Evolutionary conservation across 2,797 vertebrate genomes (phyloP).

Genomic region (Emys orbicularis): DNA sequence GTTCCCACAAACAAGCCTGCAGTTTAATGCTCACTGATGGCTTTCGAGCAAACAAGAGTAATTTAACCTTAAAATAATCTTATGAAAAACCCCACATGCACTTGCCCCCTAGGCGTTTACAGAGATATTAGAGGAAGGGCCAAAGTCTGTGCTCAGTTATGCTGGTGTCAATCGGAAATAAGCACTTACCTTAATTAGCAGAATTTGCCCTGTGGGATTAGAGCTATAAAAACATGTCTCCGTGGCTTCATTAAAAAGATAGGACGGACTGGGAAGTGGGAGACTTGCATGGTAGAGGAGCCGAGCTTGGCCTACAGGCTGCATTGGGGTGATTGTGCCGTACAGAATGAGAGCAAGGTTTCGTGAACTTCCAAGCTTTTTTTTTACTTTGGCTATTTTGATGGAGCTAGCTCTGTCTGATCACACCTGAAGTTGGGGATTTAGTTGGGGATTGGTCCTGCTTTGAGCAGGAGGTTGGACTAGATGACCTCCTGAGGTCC

Average conservation of each 20-base stretch:
- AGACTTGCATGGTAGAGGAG: background rate
- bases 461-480: too few relatives aligned
- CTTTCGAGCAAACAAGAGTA: background rate
- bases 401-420: background rate
- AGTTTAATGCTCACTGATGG: background rate
- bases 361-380: conserved; percentile 5
- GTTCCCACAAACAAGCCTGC: background rate
- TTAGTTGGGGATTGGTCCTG: too few relatives aligned
- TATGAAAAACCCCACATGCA: background rate
- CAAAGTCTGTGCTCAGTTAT: background rate
- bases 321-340: background rate
- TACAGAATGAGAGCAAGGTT: background rate
- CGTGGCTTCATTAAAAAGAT: background rate
- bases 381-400: conserved; percentile 65
- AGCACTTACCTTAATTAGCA: background rate
- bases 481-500: too few relatives aligned
- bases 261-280: fast-evolving
- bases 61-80: background rate
- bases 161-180: background rate
- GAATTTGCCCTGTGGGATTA: background rate
- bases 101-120: background rate
- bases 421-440: background rate
- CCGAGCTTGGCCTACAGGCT: background rate
- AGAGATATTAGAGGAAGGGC: background rate
- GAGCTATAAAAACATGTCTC: background rate